Percentiles rank a stretch among this genome's conserved stretches.
These are phyloP conservation scores for Artemia sinica DNA, from an alignment of 2,888 invertebrate species.

Conservation along the genomic window DNA sequence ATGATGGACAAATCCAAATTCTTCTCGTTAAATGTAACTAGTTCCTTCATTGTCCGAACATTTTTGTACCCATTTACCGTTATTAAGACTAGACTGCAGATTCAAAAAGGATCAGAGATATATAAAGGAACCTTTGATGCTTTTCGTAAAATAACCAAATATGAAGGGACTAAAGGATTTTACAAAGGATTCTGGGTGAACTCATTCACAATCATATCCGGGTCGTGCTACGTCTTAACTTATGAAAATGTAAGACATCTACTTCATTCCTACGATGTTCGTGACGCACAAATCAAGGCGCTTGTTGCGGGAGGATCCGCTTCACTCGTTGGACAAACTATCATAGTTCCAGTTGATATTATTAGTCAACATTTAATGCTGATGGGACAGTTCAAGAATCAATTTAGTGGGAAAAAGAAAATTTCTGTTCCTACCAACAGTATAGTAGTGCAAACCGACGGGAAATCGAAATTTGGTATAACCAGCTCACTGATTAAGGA, in stretches of 20 bases:
- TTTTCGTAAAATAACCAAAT: slow-evolving; percentile 60
- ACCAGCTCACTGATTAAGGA: slow-evolving; percentile 55
- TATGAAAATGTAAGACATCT: slow-evolving; percentile 78
- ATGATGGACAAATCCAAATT: slow-evolving; percentile 96
- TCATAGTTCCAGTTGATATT: slow-evolving; percentile 90
- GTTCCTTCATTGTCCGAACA: slow-evolving; percentile 56
- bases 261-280: slow-evolving; percentile 45
- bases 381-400: slow-evolving; percentile 42
- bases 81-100: slow-evolving; percentile 82
- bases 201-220: slow-evolving; percentile 56
- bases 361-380: slow-evolving; percentile 94
- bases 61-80: slow-evolving; percentile 79
- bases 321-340: slow-evolving; percentile 79
- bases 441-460: slow-evolving; percentile 22
- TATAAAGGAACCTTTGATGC: slow-evolving; percentile 58
- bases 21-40: slow-evolving; percentile 75
- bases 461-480: slow-evolving; percentile 44
- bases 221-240: slow-evolving; percentile 78
- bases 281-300: slow-evolving; percentile 48
- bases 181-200: slow-evolving; percentile 87
- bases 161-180: slow-evolving; percentile 68
- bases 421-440: slow-evolving; percentile 14
- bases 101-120: slow-evolving; percentile 28
- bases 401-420: not conserved
- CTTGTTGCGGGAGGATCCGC: slow-evolving; percentile 77